Conservation (phyloP, 2,888 invertebrate species). For the Amphiduros pacificus region DNA sequence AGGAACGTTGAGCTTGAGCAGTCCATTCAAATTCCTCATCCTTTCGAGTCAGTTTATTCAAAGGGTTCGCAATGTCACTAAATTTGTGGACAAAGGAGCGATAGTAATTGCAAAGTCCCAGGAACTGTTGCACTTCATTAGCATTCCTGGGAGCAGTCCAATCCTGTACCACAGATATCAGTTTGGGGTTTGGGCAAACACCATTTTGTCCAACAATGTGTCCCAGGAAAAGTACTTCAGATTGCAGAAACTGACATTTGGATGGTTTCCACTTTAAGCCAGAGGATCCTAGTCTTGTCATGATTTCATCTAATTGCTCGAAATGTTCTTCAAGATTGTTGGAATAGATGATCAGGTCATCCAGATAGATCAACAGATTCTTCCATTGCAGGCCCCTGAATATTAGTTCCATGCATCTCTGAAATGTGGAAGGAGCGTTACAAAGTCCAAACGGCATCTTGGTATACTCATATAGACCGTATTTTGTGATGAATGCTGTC, state of each 20-base stretch:
- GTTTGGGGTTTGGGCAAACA: slow-evolving; percentile 15
- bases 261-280: slow-evolving; percentile 25
- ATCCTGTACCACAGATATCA: slow-evolving; percentile 5
- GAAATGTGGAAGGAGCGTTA: neutral
- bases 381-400: neutral
- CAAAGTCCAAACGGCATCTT: neutral
- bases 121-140: slow-evolving; percentile 16
- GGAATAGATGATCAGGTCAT: neutral
- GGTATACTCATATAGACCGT: neutral
- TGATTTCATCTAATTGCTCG: neutral
- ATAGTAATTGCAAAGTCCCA: slow-evolving; percentile 21
- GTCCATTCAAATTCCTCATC: slow-evolving; percentile 24
- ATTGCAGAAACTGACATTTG: slow-evolving; percentile 21
- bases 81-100: slow-evolving; percentile 17
- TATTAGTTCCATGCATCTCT: neutral
- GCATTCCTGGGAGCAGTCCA: slow-evolving; percentile 18
- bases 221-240: slow-evolving; percentile 16
- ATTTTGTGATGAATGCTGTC: neutral
- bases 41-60: neutral
- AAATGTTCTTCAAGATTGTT: neutral
- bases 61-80: slow-evolving; percentile 14
- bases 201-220: slow-evolving; percentile 18
- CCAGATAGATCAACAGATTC: neutral
- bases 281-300: slow-evolving; percentile 13
- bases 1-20: slow-evolving; percentile 18